Conservation (phyloP, 2,888 invertebrate genomes). For the Trisateles emortualis region DNA sequence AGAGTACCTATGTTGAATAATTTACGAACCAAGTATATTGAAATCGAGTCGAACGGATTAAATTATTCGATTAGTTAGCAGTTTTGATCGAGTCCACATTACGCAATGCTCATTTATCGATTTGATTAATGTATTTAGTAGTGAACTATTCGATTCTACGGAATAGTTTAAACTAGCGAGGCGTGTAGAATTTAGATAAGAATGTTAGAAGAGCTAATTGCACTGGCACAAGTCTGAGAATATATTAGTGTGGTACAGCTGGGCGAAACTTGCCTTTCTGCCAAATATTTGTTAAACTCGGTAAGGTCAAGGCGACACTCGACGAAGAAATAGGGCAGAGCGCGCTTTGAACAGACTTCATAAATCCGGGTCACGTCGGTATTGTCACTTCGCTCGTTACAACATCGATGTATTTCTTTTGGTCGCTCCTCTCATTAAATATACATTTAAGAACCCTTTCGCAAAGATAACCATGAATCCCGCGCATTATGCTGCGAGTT, state of each 20-base stretch:
- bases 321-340: slow-evolving; percentile 35
- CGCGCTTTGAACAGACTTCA: slow-evolving; percentile 14
- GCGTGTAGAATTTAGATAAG: not conserved
- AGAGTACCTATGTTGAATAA: slow-evolving; percentile 30
- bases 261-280: slow-evolving; percentile 36
- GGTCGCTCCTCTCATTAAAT: slow-evolving; percentile 36
- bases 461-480: slow-evolving; percentile 44
- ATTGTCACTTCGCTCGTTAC: slow-evolving; percentile 40
- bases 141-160: slow-evolving; percentile 13
- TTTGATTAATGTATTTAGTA: slow-evolving; percentile 41
- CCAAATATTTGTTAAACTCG: slow-evolving; percentile 42
- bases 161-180: not conserved
- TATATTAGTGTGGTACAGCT: slow-evolving; percentile 39
- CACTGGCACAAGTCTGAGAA: slow-evolving; percentile 35
- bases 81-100: slow-evolving; percentile 39
- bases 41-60: slow-evolving; percentile 37
- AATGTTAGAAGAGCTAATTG: not conserved
- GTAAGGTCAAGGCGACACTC: slow-evolving; percentile 38
- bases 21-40: slow-evolving; percentile 34
- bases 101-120: slow-evolving; percentile 33
- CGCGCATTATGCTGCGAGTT: slow-evolving; percentile 35
- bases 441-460: slow-evolving; percentile 28
- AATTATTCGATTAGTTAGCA: slow-evolving; percentile 44
- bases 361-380: slow-evolving; percentile 31
- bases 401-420: slow-evolving; percentile 38